Conservation (phyloP, 2,113 vertebrate genomes). For the Amia ocellicauda region DNA sequence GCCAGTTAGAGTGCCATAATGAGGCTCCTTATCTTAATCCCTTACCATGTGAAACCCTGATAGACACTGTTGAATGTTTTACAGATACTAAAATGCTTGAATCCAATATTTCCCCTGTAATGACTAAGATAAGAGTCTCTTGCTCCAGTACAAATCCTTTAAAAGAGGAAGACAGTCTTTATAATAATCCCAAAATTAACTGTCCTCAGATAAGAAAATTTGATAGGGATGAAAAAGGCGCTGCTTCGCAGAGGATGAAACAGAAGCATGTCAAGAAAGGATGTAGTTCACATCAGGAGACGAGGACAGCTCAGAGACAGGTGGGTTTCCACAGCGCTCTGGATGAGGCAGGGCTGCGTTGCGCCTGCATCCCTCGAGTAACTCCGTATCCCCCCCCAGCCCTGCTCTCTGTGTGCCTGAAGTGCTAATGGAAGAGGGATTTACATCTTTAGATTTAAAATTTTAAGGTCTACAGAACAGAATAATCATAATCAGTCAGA, state of each 20-base stretch:
- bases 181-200: slow-evolving; percentile 74
- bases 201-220: slow-evolving; percentile 60
- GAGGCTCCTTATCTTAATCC: slow-evolving; percentile 77
- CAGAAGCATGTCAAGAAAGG: slow-evolving; percentile 51
- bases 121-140: slow-evolving; percentile 75
- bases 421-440: slow-evolving; percentile 49
- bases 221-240: slow-evolving; percentile 57
- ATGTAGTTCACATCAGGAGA: slow-evolving; percentile 48
- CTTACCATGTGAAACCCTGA: slow-evolving; percentile 62
- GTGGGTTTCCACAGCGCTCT: slow-evolving; percentile 47
- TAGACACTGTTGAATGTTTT: slow-evolving; percentile 64
- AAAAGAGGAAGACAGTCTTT: slow-evolving; percentile 63
- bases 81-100: slow-evolving; percentile 66
- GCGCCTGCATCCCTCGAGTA: slow-evolving; percentile 24
- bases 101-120: slow-evolving; percentile 73
- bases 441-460: slow-evolving; percentile 48
- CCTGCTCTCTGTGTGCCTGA: slow-evolving; percentile 22
- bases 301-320: slow-evolving; percentile 53
- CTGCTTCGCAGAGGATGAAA: slow-evolving; percentile 49
- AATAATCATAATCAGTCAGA: slow-evolving; percentile 54
- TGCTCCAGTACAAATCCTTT: slow-evolving; percentile 72
- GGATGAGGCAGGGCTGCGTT: slow-evolving; percentile 32
- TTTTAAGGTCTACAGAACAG: slow-evolving; percentile 55
- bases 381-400: slow-evolving; percentile 16
- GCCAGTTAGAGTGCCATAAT: slow-evolving; percentile 57